Conservation (phyloP, 2,797 vertebrate genomes). For the Scarus forsteni region DNA sequence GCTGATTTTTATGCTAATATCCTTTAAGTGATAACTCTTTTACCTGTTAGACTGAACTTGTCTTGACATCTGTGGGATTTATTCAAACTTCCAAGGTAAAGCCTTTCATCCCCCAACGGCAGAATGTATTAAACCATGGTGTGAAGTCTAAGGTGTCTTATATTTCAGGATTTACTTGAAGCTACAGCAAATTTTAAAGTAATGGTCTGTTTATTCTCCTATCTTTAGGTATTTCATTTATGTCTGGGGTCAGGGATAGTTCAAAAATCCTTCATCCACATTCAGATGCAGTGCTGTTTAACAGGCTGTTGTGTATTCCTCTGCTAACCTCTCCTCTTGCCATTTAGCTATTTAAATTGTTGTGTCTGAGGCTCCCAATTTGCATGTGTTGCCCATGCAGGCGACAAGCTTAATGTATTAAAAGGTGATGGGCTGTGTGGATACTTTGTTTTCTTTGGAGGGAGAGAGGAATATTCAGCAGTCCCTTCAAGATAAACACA, state of each 20-base stretch:
- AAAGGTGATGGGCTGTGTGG: conserved; percentile 19
- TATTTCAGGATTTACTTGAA: conserved; percentile 5
- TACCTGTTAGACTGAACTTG: neutral
- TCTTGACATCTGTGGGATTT: conserved; percentile 12
- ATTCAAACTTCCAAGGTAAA: conserved; percentile 17
- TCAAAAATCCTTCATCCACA: conserved; percentile 24
- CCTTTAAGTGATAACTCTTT: neutral
- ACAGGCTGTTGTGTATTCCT: conserved; percentile 16
- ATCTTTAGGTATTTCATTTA: conserved; percentile 16
- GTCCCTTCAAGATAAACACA: conserved; percentile 23
- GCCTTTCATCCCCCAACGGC: neutral
- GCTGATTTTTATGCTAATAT: conserved; percentile 1
- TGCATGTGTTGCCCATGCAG: conserved; percentile 26
- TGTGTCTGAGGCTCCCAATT: conserved; percentile 29
- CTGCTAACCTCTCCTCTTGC: conserved; percentile 15
- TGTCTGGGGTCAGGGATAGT: conserved; percentile 8
- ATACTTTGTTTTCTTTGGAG: conserved; percentile 19
- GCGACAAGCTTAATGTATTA: conserved; percentile 22
- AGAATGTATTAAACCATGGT: conserved; percentile 6
- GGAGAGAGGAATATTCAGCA: conserved; percentile 9
- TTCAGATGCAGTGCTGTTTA: neutral
- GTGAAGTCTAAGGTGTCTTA: conserved; percentile 3
- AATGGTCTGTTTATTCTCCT: conserved; percentile 18
- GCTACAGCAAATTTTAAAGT: neutral
- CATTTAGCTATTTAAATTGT: conserved; percentile 21